These are phyloP conservation scores for Mixornis gularis DNA, from an alignment of 2,113 vertebrate species.

Conservation along the genomic window DNA sequence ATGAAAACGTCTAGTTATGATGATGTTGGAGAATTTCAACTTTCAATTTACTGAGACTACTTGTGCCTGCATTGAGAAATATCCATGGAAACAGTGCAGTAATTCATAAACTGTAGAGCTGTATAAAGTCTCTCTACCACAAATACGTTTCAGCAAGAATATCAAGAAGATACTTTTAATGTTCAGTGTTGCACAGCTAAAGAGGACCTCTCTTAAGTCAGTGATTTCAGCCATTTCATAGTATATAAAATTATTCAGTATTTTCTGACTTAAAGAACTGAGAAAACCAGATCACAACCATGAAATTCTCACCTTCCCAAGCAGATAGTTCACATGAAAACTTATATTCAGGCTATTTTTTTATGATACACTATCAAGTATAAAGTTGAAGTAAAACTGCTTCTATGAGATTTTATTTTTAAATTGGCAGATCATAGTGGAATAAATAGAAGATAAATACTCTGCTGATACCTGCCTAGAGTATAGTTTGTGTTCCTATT, in stretches of 20 bases:
- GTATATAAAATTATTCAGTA: background rate
- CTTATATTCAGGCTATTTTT: too few species aligned
- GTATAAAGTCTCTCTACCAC: background rate
- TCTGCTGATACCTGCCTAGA: background rate
- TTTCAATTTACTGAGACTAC: background rate
- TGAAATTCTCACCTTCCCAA: background rate
- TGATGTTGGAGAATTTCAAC: background rate
- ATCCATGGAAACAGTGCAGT: slow-evolving; percentile 40
- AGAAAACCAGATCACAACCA: background rate
- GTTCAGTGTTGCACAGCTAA: background rate
- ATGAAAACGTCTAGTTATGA: background rate
- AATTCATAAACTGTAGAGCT: slow-evolving; percentile 29
- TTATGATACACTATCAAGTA: background rate
- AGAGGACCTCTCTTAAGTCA: background rate
- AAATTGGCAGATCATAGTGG: background rate
- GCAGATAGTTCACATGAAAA: too few species aligned
- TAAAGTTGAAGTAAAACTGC: background rate
- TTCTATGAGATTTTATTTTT: background rate
- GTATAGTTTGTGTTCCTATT: background rate
- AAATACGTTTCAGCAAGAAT: slow-evolving; percentile 19
- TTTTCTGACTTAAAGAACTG: background rate
- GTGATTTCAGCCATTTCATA: background rate
- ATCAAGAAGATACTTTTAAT: background rate
- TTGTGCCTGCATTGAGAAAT: slow-evolving; percentile 5
- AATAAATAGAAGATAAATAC: background rate